Percentiles rank a stretch among this genome's conserved stretches.
phyloP scores from a whole-genome alignment of 2,888 invertebrate genomes.

The Periphyllus acericola region DNA sequence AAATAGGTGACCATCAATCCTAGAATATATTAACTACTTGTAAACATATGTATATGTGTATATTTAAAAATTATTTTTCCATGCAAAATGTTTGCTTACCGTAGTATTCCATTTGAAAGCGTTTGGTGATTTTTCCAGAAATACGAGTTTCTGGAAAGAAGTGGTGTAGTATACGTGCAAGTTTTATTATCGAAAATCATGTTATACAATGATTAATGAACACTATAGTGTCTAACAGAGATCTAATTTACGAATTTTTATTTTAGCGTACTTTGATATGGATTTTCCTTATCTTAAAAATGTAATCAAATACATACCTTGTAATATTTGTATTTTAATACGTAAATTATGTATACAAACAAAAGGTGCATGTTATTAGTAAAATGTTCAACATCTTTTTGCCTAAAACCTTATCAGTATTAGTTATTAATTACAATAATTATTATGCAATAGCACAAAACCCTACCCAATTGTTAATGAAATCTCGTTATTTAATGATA shows the following conservation, averaged over 20 bases:
- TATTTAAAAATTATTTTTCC: not conserved
- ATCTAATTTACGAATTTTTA: not conserved
- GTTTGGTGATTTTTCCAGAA: not conserved
- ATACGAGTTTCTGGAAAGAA: not conserved
- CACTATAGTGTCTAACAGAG: not conserved
- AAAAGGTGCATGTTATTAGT: not conserved
- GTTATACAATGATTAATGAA: not conserved
- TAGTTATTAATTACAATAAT: not conserved
- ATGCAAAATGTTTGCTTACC: conserved; percentile 11
- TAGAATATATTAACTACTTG: no score
- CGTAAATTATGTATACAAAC: conserved; percentile 1
- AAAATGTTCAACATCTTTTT: not conserved
- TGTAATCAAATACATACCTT: not conserved
- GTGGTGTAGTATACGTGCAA: conserved; percentile 23
- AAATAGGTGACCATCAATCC: no score
- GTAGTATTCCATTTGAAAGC: conserved; percentile 13
- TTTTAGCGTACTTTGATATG: conserved; percentile 49
- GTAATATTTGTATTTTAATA: not conserved
- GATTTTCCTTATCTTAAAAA: not conserved
- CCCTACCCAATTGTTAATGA: conserved; percentile 2
- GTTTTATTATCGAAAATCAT: conserved; percentile 4
- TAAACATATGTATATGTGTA: no score
- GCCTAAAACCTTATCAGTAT: not conserved
- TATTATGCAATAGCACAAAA: not conserved
- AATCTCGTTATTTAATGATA: not conserved